These are phyloP conservation scores for Bathynomus jamesi DNA, from an alignment of 1,140 invertebrate genomes.

Conservation along the genomic window DNA sequence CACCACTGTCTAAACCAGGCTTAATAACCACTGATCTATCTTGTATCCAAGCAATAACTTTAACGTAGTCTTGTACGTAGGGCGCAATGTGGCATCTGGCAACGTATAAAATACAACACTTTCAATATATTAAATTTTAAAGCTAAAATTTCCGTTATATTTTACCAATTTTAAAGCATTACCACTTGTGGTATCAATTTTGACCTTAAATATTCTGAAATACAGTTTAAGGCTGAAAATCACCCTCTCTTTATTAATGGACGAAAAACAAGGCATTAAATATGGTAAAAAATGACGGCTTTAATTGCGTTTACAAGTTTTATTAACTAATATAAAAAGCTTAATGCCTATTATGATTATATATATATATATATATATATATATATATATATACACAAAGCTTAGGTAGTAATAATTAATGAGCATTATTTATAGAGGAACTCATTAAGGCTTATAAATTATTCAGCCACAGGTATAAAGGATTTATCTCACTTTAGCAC, in stretches of 20 bases:
- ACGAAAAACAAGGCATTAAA: neutral
- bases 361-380: constrained; percentile 15
- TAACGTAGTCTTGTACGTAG: constrained; percentile 78
- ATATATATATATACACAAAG: constrained; percentile 23
- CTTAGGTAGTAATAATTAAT: neutral
- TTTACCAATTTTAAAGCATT: too few species aligned
- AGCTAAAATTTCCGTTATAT: too few species aligned
- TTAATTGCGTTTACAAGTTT: neutral
- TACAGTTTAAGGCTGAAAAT: neutral
- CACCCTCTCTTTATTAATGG: neutral
- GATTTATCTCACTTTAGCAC: constrained; percentile 52
- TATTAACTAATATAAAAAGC: too few species aligned
- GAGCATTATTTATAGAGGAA: neutral
- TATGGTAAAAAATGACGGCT: neutral
- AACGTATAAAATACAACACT: neutral
- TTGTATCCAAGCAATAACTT: constrained; percentile 79
- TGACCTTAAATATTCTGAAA: neutral
- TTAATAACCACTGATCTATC: constrained; percentile 71
- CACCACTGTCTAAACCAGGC: constrained; percentile 68
- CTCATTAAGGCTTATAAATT: too few species aligned
- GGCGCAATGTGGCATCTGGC: constrained; percentile 67
- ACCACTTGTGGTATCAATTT: neutral
- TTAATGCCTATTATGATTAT: too few species aligned
- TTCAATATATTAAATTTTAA: constrained; percentile 46
- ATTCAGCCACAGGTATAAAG: too few species aligned